Evolutionary conservation across 1,140 invertebrate species (phyloP), one percentile per base, ranked within the genome.

Genomic region (Drosophila nigrodunni): DNA sequence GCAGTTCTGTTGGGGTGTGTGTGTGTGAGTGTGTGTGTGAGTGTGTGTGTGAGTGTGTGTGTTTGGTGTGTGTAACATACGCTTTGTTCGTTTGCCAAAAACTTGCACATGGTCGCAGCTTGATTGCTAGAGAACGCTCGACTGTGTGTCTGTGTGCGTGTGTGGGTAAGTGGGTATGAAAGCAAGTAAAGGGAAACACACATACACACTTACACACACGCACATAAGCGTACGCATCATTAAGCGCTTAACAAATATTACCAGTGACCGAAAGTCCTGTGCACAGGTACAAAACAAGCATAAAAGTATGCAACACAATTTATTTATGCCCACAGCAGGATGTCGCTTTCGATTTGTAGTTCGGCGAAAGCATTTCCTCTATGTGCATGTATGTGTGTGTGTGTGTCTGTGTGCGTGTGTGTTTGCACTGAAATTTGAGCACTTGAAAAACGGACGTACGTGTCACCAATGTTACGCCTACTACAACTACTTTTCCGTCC

Each of bases 301-400:
- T 76, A 70, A 78, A 88, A 83, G 74, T 88, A 88, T 80, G 77
- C 67, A 75, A 59, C 65, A 78, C 57, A 89, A 89, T 88, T 89
- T 87, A 87, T 87, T 77, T 83, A 80, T 71, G 70, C 67, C 68
- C 64, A 69, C 66, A 67, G 67, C 70, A 87, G 85, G 85, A 85
- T 83, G 71, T 73, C 66, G 72, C 68, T 55, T 62, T 75, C 78
- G 79, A 82, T 87, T 86, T 87, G 81, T 47, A 77, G 49, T 50
- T 52, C 73, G 52, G 37, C 82, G 82, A 61, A 82, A 87, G 65
- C 49, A 72, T 71, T 71, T 62, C 46, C 25, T 34, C 18, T 39
- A 7, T 44, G 10, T 34, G 25, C 59, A 39, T 21, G 30, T 10
- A 4, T 15, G 15, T 15, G 15, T 15, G 46, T 60, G 37, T 52